A percentile compares a stretch with the other conserved stretches of the same genome.
Evolutionary conservation across 1,140 invertebrate genomes (phyloP).

Genomic region (Rhyzopertha dominica): DNA sequence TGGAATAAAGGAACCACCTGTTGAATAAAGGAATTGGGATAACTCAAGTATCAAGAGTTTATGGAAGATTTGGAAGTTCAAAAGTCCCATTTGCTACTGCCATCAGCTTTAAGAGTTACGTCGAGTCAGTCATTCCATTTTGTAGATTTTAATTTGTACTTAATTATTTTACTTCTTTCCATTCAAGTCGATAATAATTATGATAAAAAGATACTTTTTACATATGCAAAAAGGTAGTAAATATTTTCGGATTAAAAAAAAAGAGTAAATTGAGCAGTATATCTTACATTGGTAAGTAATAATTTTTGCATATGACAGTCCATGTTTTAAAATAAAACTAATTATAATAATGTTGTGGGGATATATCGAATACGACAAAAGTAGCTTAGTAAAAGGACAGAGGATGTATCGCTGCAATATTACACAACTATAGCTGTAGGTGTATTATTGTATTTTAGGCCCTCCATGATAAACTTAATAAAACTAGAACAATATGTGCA

Average conservation of each 20-base stretch:
- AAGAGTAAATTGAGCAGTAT: constrained; percentile 28
- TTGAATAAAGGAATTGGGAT: no score
- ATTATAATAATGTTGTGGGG: not conserved
- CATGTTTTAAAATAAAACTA: constrained; percentile 25
- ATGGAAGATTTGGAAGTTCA: no score
- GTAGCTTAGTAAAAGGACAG: constrained; percentile 9
- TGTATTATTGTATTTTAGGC: constrained; percentile 39
- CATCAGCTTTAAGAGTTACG: no score
- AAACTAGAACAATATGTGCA: constrained; percentile 43
- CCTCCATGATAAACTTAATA: constrained; percentile 43
- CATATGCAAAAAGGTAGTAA: constrained; percentile 39
- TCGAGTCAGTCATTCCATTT: constrained; percentile 8
- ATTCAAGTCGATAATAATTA: constrained; percentile 39
- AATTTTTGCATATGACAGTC: constrained; percentile 44
- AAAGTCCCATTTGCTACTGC: no score
- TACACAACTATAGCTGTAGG: constrained; percentile 40
- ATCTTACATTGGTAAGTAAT: no score
- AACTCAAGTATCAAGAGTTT: no score
- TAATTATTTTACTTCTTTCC: constrained; percentile 15
- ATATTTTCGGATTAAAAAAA: constrained; percentile 26
- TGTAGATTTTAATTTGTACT: constrained; percentile 10
- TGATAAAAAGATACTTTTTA: constrained; percentile 20
- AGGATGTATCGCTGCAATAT: constrained; percentile 33
- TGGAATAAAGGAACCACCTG: no score
- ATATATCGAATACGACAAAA: no score